phyloP scores from a whole-genome alignment of 2,113 vertebrate species.

The Pimephales promelas region DNA sequence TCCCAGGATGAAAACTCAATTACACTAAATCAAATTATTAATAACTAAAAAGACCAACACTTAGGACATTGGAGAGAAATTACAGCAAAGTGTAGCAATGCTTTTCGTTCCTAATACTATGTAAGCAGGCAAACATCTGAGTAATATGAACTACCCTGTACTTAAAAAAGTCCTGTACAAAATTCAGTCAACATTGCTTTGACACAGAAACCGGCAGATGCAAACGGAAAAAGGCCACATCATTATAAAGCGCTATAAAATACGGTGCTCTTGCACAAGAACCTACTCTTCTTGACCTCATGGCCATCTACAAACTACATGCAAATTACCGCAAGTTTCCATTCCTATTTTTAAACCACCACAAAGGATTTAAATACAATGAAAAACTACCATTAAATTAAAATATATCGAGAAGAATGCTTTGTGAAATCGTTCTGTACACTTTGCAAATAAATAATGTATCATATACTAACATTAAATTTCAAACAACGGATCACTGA shows the following conservation, averaged over 20 bases:
- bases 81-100: neutral
- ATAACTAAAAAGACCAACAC: constrained; percentile 18
- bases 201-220: neutral
- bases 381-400: neutral
- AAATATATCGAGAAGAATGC: neutral
- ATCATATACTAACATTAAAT: neutral
- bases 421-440: neutral
- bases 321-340: neutral
- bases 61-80: constrained; percentile 24
- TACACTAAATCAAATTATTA: constrained; percentile 34
- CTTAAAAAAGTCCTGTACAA: neutral
- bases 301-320: neutral
- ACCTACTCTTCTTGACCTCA: neutral
- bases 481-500: neutral
- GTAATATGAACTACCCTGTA: neutral
- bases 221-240: neutral
- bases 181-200: neutral
- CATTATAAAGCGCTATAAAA: neutral
- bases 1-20: constrained; percentile 22
- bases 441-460: neutral
- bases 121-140: neutral
- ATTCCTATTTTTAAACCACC: neutral
- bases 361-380: neutral
- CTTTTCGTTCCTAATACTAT: neutral
- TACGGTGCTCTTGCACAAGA: neutral